phyloP scores from a whole-genome alignment of 1,140 invertebrate species.

The Polypedilum vanderplanki region DNA sequence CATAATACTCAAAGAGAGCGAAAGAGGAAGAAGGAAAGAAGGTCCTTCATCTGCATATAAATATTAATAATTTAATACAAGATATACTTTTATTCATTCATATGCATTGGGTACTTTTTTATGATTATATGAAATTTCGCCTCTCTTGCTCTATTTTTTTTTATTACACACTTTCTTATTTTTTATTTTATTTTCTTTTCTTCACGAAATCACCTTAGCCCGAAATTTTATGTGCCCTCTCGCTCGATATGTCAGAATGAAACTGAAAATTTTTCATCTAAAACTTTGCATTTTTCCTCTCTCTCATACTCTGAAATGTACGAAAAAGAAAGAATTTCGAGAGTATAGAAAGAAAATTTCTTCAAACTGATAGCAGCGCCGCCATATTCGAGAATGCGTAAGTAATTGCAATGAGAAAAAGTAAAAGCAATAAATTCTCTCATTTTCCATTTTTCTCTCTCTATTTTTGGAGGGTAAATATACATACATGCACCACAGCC shows the following conservation, averaged over 20 bases:
- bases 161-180: not conserved
- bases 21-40: no score
- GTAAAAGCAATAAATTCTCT: not conserved
- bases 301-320: not conserved
- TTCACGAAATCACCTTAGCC: not conserved
- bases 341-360: not conserved
- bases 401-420: not conserved
- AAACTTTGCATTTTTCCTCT: slow-evolving; percentile 23
- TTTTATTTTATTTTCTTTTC: not conserved
- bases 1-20: not conserved
- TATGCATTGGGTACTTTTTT: not conserved
- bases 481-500: not conserved
- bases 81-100: not conserved
- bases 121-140: not conserved
- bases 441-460: not conserved
- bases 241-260: slow-evolving; percentile 14
- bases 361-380: not conserved
- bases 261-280: slow-evolving; percentile 7
- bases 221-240: not conserved
- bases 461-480: not conserved
- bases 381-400: not conserved
- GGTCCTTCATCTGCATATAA: slow-evolving; percentile 8
- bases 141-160: not conserved
- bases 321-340: not conserved
- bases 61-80: not conserved